Evolutionary conservation across 2,113 vertebrate species (phyloP).

Genomic region (Uria lomvia): DNA sequence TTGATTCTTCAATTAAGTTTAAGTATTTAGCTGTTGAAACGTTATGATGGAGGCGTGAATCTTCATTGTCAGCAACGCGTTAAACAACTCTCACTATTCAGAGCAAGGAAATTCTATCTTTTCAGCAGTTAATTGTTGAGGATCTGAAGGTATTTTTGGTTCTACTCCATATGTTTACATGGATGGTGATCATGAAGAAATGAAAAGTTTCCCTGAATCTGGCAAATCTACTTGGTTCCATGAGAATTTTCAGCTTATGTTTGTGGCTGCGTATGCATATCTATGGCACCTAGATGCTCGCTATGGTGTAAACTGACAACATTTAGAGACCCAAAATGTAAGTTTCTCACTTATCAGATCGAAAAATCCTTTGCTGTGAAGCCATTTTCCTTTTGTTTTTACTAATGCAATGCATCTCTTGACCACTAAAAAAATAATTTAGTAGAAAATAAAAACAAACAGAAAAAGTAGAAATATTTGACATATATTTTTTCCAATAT

Average conservation of each 20-base stretch:
- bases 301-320: neutral
- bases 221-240: neutral
- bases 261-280: neutral
- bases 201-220: neutral
- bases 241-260: neutral
- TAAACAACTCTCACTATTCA: neutral
- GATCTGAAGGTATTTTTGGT: neutral
- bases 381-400: neutral
- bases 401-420: neutral
- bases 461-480: neutral
- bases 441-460: neutral
- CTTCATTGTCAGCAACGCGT: neutral
- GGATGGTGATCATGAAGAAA: neutral
- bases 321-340: neutral
- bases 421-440: neutral
- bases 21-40: neutral
- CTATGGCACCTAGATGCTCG: neutral
- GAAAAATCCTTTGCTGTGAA: neutral
- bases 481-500: neutral
- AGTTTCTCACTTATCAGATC: neutral
- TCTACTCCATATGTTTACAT: neutral
- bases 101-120: neutral
- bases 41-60: neutral
- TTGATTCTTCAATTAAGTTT: slow-evolving; percentile 25
- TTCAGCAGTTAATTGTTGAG: neutral